Conservation (phyloP, 2,797 vertebrate species). For the Psittacula echo region DNA sequence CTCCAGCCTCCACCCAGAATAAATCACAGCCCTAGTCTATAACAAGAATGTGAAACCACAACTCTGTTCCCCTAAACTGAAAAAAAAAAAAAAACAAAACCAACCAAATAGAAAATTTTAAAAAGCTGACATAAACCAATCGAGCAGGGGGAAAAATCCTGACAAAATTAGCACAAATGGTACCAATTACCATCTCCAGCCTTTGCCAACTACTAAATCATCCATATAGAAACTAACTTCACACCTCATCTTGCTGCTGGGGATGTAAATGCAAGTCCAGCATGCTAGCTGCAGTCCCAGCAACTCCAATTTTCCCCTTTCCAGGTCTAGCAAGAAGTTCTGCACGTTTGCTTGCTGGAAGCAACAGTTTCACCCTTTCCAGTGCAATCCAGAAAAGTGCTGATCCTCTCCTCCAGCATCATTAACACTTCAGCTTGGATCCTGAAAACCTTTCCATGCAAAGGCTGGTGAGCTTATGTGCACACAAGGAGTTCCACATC, state of each 20-base stretch:
- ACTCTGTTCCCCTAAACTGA: neutral
- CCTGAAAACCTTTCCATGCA: neutral
- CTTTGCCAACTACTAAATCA: slow-evolving; percentile 31
- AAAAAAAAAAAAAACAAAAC: neutral
- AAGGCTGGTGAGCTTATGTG: neutral
- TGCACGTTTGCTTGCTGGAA: neutral
- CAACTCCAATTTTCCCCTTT: neutral
- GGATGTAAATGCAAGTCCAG: neutral
- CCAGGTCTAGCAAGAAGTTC: neutral
- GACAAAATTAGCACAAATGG: slow-evolving; percentile 38
- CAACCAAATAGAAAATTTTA: neutral
- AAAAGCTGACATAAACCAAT: neutral
- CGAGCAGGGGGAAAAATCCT: neutral
- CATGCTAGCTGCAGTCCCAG: neutral
- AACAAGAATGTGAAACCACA: neutral
- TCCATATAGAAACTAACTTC: slow-evolving; percentile 14
- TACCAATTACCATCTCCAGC: slow-evolving; percentile 16
- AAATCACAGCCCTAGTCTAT: neutral
- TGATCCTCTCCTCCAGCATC: neutral
- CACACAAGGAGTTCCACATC: neutral
- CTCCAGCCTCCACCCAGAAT: neutral
- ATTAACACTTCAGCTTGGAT: neutral
- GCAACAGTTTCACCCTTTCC: neutral
- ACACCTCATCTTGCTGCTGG: slow-evolving; percentile 39
- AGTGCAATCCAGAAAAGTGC: neutral